These are phyloP conservation scores for Sinocyclocheilus anophthalmus DNA, from an alignment of 2,113 vertebrate species.

Conservation along the genomic window DNA sequence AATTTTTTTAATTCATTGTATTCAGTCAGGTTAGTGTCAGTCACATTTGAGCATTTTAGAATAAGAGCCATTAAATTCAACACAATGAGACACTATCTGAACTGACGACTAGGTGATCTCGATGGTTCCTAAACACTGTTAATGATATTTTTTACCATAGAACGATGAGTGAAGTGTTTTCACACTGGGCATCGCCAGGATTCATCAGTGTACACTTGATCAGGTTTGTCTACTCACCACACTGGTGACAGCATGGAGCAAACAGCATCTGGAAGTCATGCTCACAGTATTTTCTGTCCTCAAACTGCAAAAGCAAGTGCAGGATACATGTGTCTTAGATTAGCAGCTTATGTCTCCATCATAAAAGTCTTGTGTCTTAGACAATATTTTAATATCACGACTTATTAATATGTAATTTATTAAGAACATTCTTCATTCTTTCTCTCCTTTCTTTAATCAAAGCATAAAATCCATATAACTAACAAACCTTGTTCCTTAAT, in stretches of 20 bases:
- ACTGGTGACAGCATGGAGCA: conserved; percentile 96
- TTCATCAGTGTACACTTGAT: not conserved
- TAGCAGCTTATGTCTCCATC: no score
- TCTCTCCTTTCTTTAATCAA: no score
- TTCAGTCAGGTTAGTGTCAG: not conserved
- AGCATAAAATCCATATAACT: no score
- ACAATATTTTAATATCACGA: no score
- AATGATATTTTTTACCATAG: not conserved
- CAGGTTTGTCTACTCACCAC: conserved; percentile 82
- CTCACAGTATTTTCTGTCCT: conserved; percentile 97
- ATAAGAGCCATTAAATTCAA: not conserved
- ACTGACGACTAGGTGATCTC: not conserved
- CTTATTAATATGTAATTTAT: no score
- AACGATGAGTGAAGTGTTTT: no score
- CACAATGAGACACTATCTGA: not conserved
- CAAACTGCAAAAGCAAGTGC: conserved; percentile 81
- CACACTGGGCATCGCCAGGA: not conserved
- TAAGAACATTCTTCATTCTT: no score
- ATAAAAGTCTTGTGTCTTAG: no score
- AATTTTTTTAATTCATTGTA: no score
- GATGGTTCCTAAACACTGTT: not conserved
- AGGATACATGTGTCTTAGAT: not conserved
- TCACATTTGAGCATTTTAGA: not conserved
- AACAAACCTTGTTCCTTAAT: no score
- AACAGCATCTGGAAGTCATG: conserved; percentile 99